These are phyloP conservation scores for Mnemiopsis leidyi DNA, from an alignment of 37 sponge, comb jelly and placozoan genomes.

Conservation along the genomic window DNA sequence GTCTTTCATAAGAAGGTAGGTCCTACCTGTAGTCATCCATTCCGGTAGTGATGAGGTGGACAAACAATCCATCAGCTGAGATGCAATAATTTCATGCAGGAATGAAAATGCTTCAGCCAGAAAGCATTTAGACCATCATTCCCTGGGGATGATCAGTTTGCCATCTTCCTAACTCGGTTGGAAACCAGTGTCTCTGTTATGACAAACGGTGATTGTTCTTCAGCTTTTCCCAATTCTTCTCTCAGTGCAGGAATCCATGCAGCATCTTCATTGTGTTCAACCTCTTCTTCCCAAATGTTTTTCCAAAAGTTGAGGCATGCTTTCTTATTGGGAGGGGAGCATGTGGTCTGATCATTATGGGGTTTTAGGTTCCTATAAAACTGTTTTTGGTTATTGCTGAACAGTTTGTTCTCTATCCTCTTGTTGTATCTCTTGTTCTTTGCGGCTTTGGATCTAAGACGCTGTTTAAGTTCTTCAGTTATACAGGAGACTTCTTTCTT, in stretches of 20 bases:
- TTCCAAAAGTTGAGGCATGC: background rate
- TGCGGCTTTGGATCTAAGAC: background rate
- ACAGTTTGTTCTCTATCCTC: background rate
- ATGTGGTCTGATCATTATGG: background rate
- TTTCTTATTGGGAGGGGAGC: background rate
- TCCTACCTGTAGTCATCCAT: constrained; percentile 10
- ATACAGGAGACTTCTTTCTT: no score
- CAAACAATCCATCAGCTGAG: background rate
- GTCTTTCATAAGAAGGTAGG: background rate
- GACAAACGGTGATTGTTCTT: background rate
- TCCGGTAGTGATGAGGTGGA: background rate
- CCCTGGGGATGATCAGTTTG: background rate
- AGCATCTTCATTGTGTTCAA: background rate
- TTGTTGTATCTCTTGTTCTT: no score
- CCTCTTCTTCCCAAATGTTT: background rate
- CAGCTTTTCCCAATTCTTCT: background rate
- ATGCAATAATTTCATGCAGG: background rate
- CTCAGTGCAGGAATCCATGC: background rate
- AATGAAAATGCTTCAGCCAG: background rate
- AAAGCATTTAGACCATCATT: background rate
- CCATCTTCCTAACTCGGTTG: background rate
- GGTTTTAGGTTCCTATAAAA: background rate
- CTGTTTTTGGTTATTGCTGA: background rate
- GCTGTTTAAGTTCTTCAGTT: background rate
- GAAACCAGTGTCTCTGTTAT: background rate